These are phyloP conservation scores for Plodia interpunctella DNA, from an alignment of 1,140 invertebrate genomes.

Conservation along the genomic window DNA sequence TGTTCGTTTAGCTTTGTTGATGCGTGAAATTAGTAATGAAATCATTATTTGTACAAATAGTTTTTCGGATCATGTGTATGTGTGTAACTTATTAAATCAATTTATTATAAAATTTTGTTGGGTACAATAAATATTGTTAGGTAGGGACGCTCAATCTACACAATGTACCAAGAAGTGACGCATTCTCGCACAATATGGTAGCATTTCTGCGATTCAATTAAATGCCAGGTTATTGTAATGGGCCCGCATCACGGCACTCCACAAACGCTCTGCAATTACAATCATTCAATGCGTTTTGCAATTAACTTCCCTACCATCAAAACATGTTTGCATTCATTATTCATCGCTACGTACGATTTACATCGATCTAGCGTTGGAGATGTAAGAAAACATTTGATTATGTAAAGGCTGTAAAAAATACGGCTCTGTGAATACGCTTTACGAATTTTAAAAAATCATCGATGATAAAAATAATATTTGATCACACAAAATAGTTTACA, in stretches of 20 bases:
- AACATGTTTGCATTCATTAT: conserved; percentile 30
- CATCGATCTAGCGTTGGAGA: conserved; percentile 18
- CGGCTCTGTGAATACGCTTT: no score
- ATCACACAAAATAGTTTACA: no score
- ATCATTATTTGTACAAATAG: no score
- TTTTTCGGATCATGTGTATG: no score
- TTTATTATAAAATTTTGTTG: no score
- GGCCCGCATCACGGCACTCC: conserved; percentile 56
- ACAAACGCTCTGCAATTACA: conserved; percentile 68
- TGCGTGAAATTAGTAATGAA: not conserved
- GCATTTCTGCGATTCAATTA: conserved; percentile 64
- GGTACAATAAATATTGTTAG: no score
- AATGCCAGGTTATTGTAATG: conserved; percentile 69
- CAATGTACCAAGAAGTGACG: conserved; percentile 8
- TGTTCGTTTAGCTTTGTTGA: not conserved
- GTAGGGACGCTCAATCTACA: no score
- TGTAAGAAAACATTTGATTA: not conserved
- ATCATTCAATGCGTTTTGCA: conserved; percentile 65
- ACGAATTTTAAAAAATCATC: no score
- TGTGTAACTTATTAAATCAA: no score
- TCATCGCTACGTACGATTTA: conserved; percentile 27
- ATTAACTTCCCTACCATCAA: conserved; percentile 47
- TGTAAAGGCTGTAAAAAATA: no score
- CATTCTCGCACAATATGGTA: conserved; percentile 3
- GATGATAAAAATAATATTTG: no score